A percentile compares a stretch with the other conserved stretches of the same genome.
phyloP scores from a whole-genome alignment of 2,888 invertebrate species.

The Cephus pygmeus region DNA sequence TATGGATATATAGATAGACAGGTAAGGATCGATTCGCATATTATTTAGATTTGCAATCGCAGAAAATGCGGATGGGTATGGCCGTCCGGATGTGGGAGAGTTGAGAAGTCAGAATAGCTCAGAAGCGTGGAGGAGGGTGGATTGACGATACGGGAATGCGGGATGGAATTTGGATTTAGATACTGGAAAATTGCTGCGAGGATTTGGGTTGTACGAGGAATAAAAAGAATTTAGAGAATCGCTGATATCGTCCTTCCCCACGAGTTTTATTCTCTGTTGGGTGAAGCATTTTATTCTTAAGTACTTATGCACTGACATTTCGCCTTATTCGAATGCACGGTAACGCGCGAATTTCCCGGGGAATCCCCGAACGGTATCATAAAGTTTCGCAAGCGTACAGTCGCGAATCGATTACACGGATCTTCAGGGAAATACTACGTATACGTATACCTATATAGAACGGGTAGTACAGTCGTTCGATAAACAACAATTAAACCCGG shows the following conservation, averaged over 20 bases:
- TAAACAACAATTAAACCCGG: slow-evolving; percentile 51
- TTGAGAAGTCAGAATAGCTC: background rate
- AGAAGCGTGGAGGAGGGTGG: background rate
- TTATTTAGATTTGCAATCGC: background rate
- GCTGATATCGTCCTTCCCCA: background rate
- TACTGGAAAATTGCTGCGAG: background rate
- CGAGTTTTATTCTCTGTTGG: background rate
- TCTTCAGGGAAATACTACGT: background rate
- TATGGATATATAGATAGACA: background rate
- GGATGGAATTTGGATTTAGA: background rate
- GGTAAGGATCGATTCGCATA: background rate
- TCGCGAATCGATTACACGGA: background rate
- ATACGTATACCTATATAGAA: background rate
- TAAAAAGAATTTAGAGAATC: background rate
- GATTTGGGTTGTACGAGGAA: background rate
- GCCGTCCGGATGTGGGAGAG: background rate
- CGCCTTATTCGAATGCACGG: background rate
- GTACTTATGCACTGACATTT: background rate
- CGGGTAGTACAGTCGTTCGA: slow-evolving; percentile 34
- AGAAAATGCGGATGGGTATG: background rate
- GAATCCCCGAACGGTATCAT: background rate
- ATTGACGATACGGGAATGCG: background rate
- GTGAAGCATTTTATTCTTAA: background rate
- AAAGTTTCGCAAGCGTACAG: background rate
- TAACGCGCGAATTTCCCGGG: background rate